Percentiles rank a stretch among this genome's conserved stretches.
Evolutionary conservation across 2,888 invertebrate genomes (phyloP).

Genomic region (Anagyrus pseudococci): DNA sequence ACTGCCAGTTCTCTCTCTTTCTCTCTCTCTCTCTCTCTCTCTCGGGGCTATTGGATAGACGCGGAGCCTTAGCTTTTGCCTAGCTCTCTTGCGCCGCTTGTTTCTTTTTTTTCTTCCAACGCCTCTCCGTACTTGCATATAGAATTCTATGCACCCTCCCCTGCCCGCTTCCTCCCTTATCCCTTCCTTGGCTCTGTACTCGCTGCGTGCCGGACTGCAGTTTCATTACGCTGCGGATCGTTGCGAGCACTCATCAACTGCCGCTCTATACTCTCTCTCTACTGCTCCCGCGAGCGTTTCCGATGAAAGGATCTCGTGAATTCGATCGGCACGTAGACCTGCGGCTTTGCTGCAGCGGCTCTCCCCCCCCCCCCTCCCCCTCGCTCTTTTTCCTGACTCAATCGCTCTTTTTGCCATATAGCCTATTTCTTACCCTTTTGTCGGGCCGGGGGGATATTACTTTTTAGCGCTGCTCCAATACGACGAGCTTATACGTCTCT

Average conservation of each 20-base stretch:
- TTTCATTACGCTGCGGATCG: constrained; percentile 30
- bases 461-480: constrained; percentile 20
- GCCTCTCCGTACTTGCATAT: constrained; percentile 6
- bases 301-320: constrained; percentile 25
- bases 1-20: not conserved
- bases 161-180: not conserved
- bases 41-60: constrained; percentile 9
- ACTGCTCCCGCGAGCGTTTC: no score
- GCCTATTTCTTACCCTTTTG: no score
- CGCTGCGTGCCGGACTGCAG: constrained; percentile 11
- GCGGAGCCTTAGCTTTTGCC: not conserved
- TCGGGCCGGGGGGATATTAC: no score
- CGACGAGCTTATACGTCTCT: not conserved
- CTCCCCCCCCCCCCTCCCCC: no score
- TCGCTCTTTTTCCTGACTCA: no score
- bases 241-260: constrained; percentile 24
- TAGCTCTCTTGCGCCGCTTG: constrained; percentile 10
- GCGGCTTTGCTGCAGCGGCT: no score
- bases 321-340: no score
- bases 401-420: no score
- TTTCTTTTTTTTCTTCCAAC: constrained; percentile 11
- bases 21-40: constrained; percentile 23
- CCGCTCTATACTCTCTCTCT: no score
- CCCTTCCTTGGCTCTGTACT: no score
- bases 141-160: constrained; percentile 9